phyloP scores from a whole-genome alignment of 2,797 vertebrate species.

The Macropodus opercularis region DNA sequence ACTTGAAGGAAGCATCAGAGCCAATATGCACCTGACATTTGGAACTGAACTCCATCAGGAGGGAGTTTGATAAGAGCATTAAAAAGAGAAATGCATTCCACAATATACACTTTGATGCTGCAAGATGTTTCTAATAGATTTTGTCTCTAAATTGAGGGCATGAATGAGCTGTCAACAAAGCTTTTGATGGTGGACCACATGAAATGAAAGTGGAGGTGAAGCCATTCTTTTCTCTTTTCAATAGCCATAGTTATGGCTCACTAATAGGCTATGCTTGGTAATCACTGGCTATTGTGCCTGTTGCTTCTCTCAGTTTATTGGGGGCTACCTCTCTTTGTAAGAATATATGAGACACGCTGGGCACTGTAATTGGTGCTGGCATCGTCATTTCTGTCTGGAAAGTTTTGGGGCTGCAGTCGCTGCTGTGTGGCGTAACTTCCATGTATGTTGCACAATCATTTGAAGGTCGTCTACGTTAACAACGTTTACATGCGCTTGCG shows the following conservation, averaged over 20 bases:
- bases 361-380: slow-evolving; percentile 75
- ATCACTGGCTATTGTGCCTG: slow-evolving; percentile 80
- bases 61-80: slow-evolving; percentile 66
- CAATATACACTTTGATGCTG: slow-evolving; percentile 66
- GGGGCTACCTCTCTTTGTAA: slow-evolving; percentile 69
- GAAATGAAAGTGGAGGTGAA: slow-evolving; percentile 80
- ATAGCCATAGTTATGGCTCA: slow-evolving; percentile 76
- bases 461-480: slow-evolving; percentile 23
- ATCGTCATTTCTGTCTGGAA: slow-evolving; percentile 68
- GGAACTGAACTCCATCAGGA: slow-evolving; percentile 62
- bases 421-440: slow-evolving; percentile 23
- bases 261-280: slow-evolving; percentile 81
- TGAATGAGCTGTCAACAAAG: slow-evolving; percentile 75
- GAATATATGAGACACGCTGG: slow-evolving; percentile 66
- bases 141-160: slow-evolving; percentile 68
- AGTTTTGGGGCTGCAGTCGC: slow-evolving; percentile 49
- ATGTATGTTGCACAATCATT: slow-evolving; percentile 9
- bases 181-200: slow-evolving; percentile 74
- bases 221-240: slow-evolving; percentile 80
- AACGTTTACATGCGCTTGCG: background rate
- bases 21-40: slow-evolving; percentile 78
- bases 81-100: slow-evolving; percentile 68
- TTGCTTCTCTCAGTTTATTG: slow-evolving; percentile 75
- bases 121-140: slow-evolving; percentile 66
- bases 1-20: slow-evolving; percentile 69